These are phyloP conservation scores for Drosophila bocki DNA, from an alignment of 1,140 invertebrate species.

Conservation along the genomic window DNA sequence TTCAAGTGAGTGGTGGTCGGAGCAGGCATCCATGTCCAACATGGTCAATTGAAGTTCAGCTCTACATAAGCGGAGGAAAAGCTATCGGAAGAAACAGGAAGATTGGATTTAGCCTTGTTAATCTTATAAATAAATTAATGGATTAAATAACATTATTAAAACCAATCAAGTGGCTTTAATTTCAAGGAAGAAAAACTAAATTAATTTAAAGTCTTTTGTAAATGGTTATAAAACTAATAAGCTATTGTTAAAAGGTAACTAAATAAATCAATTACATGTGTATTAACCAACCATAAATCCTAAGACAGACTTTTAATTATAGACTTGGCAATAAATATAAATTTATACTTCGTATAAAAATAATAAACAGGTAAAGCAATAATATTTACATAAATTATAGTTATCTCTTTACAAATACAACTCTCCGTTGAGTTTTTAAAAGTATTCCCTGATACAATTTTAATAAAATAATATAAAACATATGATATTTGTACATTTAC, in stretches of 20 bases:
- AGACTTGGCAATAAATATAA: neutral
- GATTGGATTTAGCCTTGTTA: slow-evolving; percentile 2
- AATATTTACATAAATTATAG: no score
- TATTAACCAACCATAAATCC: no score
- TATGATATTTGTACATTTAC: neutral
- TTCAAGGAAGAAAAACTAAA: neutral
- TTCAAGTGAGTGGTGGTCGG: slow-evolving; percentile 26
- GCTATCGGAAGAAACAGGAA: slow-evolving; percentile 1
- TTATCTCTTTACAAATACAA: neutral
- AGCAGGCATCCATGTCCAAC: neutral
- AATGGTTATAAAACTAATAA: neutral
- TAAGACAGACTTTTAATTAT: neutral
- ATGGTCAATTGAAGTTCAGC: slow-evolving; percentile 8
- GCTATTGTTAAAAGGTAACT: neutral
- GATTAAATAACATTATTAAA: slow-evolving; percentile 2
- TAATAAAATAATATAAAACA: no score
- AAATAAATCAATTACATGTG: neutral
- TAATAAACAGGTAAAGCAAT: neutral
- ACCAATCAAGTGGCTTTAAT: neutral
- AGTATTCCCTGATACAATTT: no score
- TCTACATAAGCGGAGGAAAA: neutral
- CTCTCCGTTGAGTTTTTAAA: neutral
- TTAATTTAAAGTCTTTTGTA: neutral
- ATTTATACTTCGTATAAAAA: neutral
- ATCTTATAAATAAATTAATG: neutral